Evolutionary conservation across 2,888 invertebrate genomes (phyloP).

Genomic region (Acrobasis repandana): DNA sequence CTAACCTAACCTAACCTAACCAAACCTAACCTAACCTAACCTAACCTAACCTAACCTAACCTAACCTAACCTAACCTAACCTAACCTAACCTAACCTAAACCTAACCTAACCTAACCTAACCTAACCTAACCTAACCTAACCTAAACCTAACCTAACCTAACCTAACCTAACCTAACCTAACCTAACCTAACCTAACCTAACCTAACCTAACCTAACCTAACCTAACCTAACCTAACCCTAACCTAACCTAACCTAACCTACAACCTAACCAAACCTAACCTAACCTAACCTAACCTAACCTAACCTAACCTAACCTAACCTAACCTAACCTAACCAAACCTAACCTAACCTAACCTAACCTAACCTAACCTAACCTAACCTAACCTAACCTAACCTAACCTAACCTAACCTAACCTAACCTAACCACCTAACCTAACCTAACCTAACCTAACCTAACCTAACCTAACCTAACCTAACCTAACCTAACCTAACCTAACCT

Average conservation of each 20-base stretch:
- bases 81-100: conserved; percentile 33
- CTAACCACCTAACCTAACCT: conserved; percentile 25
- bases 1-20: conserved; percentile 28
- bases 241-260: conserved; percentile 29
- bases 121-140: conserved; percentile 26
- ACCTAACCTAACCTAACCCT: conserved; percentile 27
- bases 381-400: conserved; percentile 29
- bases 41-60: conserved; percentile 25
- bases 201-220: conserved; percentile 28
- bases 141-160: conserved; percentile 28
- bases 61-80: conserved; percentile 31
- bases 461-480: conserved; percentile 21
- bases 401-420: conserved; percentile 26
- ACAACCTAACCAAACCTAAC: conserved; percentile 31
- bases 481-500: conserved; percentile 20
- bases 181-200: conserved; percentile 32
- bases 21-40: conserved; percentile 28
- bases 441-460: conserved; percentile 22
- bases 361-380: conserved; percentile 27
- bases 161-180: conserved; percentile 29
- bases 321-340: conserved; percentile 28
- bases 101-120: conserved; percentile 31
- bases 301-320: conserved; percentile 32
- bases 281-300: conserved; percentile 33
- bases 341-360: conserved; percentile 27